These are phyloP conservation scores for Schrankia costaestrigalis DNA, from an alignment of 2,888 invertebrate species.

Conservation along the genomic window DNA sequence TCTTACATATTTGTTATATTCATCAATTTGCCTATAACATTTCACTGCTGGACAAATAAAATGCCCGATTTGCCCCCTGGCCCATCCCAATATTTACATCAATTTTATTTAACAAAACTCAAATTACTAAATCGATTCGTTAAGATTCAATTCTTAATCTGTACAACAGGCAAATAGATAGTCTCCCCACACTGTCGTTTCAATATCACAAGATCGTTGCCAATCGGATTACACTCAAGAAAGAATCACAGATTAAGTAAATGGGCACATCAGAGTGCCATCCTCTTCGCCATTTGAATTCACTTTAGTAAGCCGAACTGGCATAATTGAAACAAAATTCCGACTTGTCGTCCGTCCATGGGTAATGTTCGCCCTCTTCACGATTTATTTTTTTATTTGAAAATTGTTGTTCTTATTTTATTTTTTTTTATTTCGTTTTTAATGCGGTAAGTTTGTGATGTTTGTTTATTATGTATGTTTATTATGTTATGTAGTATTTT, in stretches of 20 bases:
- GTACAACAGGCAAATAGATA: slow-evolving; percentile 3
- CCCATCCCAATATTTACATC: too few species aligned
- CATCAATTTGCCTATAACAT: too few species aligned
- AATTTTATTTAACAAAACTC: too few species aligned
- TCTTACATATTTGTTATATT: too few species aligned
- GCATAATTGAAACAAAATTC: slow-evolving; percentile 67
- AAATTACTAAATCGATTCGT: too few species aligned
- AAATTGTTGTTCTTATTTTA: slow-evolving; percentile 17
- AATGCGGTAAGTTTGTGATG: slow-evolving; percentile 19
- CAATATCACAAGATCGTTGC: slow-evolving; percentile 25
- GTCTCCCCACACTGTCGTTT: slow-evolving; percentile 6
- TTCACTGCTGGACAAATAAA: too few species aligned
- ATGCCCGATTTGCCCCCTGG: too few species aligned
- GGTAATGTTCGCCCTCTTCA: slow-evolving; percentile 30
- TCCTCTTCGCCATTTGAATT: slow-evolving; percentile 52
- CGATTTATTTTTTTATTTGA: slow-evolving; percentile 16
- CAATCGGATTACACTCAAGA: slow-evolving; percentile 45
- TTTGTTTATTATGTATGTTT: slow-evolving; percentile 3
- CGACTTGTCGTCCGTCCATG: slow-evolving; percentile 35
- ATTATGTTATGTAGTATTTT: not conserved
- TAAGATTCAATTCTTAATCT: too few species aligned
- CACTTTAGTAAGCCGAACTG: slow-evolving; percentile 43
- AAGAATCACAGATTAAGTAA: slow-evolving; percentile 58
- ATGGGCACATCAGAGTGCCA: slow-evolving; percentile 43
- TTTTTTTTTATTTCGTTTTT: slow-evolving; percentile 17